phyloP scores from a whole-genome alignment of 2,888 invertebrate genomes.

The Miltochrista miniata region DNA sequence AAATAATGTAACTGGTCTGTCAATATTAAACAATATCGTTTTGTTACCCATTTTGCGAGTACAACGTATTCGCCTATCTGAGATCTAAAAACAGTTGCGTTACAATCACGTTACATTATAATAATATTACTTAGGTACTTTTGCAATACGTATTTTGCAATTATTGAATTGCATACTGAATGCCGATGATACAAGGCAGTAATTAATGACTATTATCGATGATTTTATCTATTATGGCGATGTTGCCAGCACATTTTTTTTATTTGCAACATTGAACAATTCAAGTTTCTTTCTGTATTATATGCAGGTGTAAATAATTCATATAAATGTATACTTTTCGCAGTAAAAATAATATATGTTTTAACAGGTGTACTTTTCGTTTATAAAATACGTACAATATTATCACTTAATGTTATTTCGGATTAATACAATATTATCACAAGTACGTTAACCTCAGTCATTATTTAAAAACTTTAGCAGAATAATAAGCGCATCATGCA shows the following conservation, averaged over 20 bases:
- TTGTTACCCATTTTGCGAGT: too few relatives aligned
- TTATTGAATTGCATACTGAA: not conserved
- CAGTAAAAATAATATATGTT: conserved; percentile 5
- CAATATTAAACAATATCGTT: not conserved
- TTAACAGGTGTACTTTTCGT: conserved; percentile 6
- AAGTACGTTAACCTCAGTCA: not conserved
- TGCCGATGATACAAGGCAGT: too few relatives aligned
- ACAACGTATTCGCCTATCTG: not conserved
- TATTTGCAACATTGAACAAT: too few relatives aligned
- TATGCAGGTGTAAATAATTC: conserved; percentile 2
- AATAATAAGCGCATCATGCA: not conserved
- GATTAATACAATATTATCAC: too few relatives aligned
- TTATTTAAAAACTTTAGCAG: not conserved
- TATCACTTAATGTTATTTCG: too few relatives aligned
- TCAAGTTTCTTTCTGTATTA: not conserved
- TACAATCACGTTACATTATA: not conserved
- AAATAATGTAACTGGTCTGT: not conserved
- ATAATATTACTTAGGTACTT: not conserved
- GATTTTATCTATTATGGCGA: too few relatives aligned
- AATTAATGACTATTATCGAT: too few relatives aligned
- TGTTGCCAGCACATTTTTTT: too few relatives aligned
- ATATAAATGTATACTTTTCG: not conserved
- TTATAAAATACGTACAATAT: too few relatives aligned
- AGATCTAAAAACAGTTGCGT: conserved; percentile 2
- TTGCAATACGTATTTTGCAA: conserved; percentile 6